Evolutionary conservation across 2,797 vertebrate species (phyloP).

Genomic region (Myotis findleyi): DNA sequence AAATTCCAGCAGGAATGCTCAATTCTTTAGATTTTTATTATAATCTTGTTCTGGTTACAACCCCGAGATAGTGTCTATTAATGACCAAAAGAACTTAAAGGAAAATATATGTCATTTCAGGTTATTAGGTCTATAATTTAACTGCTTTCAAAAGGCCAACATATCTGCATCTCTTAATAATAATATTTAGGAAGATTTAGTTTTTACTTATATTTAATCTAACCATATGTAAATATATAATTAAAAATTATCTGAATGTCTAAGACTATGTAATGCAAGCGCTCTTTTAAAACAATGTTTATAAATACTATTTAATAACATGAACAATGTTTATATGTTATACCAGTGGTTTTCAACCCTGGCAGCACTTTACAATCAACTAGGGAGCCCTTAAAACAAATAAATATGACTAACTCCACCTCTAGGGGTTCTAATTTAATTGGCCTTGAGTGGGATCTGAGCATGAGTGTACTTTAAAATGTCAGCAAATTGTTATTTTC

Average conservation of each 20-base stretch:
- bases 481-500: conserved; percentile 40
- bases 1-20: neutral
- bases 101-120: neutral
- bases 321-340: neutral
- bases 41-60: neutral
- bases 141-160: neutral
- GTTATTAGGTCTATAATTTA: neutral
- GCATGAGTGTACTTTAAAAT: conserved; percentile 15
- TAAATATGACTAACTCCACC: neutral
- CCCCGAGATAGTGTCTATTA: neutral
- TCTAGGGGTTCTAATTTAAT: conserved; percentile 48
- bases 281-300: conserved; percentile 30
- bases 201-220: neutral
- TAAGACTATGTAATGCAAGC: neutral
- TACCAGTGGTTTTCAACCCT: neutral
- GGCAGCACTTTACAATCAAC: neutral
- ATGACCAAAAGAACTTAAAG: conserved; percentile 19
- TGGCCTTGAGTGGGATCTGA: conserved; percentile 15
- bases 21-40: neutral
- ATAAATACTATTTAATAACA: conserved; percentile 19
- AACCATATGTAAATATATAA: neutral
- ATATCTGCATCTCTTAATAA: neutral
- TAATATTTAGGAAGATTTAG: neutral
- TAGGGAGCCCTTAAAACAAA: neutral
- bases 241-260: neutral